phyloP scores from a whole-genome alignment of 2,797 vertebrate genomes.

The Danionella dracula region DNA sequence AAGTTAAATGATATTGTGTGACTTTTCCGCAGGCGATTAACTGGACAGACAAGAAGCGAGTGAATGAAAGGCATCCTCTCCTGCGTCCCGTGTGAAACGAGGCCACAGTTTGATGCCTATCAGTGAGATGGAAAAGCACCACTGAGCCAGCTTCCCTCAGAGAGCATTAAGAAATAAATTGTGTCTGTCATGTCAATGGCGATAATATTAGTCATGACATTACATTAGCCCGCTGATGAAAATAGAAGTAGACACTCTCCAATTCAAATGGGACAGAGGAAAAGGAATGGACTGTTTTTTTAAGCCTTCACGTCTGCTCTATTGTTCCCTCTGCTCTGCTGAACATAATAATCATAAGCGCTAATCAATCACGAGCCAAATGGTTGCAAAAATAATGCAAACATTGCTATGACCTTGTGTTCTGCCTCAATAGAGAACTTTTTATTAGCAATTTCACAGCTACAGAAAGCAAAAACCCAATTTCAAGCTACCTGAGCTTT shows the following conservation, averaged over 20 bases:
- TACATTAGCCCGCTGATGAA: constrained; percentile 48
- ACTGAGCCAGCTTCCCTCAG: constrained; percentile 41
- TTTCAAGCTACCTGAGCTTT: neutral
- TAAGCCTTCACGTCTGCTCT: neutral
- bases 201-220: constrained; percentile 55
- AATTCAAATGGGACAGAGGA: constrained; percentile 28
- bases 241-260: constrained; percentile 45
- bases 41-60: constrained; percentile 11
- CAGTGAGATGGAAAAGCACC: constrained; percentile 38
- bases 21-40: constrained; percentile 49
- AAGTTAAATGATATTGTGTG: constrained; percentile 1
- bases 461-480: neutral
- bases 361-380: constrained; percentile 15
- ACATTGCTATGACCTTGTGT: neutral
- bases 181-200: constrained; percentile 50
- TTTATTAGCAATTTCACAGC: neutral
- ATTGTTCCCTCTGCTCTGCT: constrained; percentile 10
- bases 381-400: neutral
- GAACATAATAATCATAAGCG: constrained; percentile 14
- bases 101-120: constrained; percentile 37
- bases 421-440: neutral
- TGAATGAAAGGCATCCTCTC: constrained; percentile 24
- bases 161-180: constrained; percentile 52
- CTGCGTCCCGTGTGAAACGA: constrained; percentile 36
- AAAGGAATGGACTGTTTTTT: constrained; percentile 4